Base-by-base conservation (phyloP, 2,888 invertebrate species). In the Trimorus sp. region DNA sequence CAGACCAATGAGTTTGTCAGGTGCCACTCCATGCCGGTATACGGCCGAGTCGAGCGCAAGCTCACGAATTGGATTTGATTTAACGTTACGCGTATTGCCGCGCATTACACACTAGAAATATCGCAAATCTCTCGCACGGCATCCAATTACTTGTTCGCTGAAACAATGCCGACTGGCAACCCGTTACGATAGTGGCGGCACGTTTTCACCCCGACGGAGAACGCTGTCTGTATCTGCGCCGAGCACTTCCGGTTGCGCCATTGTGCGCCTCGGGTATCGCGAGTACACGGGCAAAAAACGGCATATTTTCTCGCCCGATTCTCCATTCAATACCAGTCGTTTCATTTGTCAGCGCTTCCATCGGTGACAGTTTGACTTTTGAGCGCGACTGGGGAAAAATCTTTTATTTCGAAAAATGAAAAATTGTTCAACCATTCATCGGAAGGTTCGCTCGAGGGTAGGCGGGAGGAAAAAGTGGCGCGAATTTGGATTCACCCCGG, bases 1-100 rank as follows among this genome's bases (percentile, higher is more conserved):
- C 91, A 90, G 91, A 89, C 91, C 91, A 91, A 91, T 91, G 91
- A 90, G 90, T 91, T 91, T 91, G 91, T 90, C 91, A 91, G 91
- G 91, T 91, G 91, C 88, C 89, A 90, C 91, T 91, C 88, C 86
- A 88, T 87, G 90, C 88, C 88, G 87, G 62, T 81, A 76, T 84
- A 68, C 84, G 85, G 86, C 86, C 84, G 84, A 85, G 69, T 85
- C 84, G 82, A 85, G 88, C 88, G 88, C 86, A 88, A 88, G 86
- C 87, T 87, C 88, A 88, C 88, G 89, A 90, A 91, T 90, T 89
- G 90, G 86, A 90, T 91, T 90, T 90, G 90, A 91, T 91, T 91
- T 91, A 91, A 91, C 89, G 90, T 90, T 87, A 89, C 89, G 88
- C 89, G 88, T 89, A 89, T 90, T 88, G 89, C 90, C 87, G 87